A percentile compares a stretch with the other conserved stretches of the same genome.
Evolutionary conservation across 2,888 invertebrate species (phyloP).

Genomic region (Dicycla oo): DNA sequence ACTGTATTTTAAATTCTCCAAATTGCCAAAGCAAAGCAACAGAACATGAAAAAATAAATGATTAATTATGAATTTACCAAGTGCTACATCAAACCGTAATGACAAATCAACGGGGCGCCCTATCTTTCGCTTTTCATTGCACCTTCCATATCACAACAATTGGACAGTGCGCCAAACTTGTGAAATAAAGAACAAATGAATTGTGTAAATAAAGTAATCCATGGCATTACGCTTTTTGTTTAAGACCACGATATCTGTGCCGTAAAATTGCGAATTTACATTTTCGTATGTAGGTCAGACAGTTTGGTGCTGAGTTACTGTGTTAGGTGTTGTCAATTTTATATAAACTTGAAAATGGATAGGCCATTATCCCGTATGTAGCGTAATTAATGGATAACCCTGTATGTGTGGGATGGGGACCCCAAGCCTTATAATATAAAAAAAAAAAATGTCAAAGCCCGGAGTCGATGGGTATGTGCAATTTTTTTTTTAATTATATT

Average conservation of each 20-base stretch:
- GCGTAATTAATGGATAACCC: no score
- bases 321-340: conserved; percentile 1
- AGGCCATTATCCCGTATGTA: no score
- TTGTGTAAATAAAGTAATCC: conserved; percentile 55
- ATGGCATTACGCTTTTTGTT: conserved; percentile 50
- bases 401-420: no score
- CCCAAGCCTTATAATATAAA: no score
- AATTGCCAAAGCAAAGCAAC: not conserved
- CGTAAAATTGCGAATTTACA: conserved; percentile 43
- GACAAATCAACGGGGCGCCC: conserved; percentile 27
- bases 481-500: no score
- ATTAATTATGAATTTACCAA: not conserved
- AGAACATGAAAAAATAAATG: not conserved
- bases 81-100: conserved; percentile 3
- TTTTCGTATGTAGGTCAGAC: conserved; percentile 44
- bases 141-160: conserved; percentile 39
- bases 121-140: conserved; percentile 27
- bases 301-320: conserved; percentile 14
- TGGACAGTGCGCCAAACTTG: conserved; percentile 51
- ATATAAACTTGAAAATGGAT: conserved; percentile 4
- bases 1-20: not conserved
- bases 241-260: conserved; percentile 31
- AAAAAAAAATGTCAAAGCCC: no score
- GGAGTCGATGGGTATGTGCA: no score
- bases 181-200: conserved; percentile 62